A percentile compares a stretch with the other conserved stretches of the same genome.
phyloP scores from a whole-genome alignment of 2,888 invertebrate genomes.

The Hanleya hanleyi region DNA sequence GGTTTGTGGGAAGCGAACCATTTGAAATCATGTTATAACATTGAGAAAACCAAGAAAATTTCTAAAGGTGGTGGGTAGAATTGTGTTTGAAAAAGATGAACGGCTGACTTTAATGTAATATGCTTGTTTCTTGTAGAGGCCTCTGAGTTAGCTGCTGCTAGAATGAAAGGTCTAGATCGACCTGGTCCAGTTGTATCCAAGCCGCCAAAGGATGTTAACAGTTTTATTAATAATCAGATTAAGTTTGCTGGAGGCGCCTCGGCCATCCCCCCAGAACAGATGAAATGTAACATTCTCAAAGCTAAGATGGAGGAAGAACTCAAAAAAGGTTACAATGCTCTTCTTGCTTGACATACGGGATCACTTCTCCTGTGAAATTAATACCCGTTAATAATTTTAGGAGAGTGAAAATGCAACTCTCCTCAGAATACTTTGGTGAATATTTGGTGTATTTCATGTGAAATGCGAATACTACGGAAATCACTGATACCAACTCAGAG shows the following conservation, averaged over 20 bases:
- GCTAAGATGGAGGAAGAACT: constrained; percentile 82
- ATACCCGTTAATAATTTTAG: no score
- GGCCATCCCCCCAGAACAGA: constrained; percentile 87
- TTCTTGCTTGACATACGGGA: no score
- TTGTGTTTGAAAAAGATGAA: no score
- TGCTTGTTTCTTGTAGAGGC: constrained; percentile 56
- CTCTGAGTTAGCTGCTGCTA: constrained; percentile 69
- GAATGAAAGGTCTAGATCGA: constrained; percentile 72
- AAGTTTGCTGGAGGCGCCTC: constrained; percentile 66
- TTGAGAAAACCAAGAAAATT: no score
- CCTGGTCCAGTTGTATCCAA: constrained; percentile 39
- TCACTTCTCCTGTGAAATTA: no score
- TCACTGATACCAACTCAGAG: no score
- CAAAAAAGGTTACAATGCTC: constrained; percentile 73
- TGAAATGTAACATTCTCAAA: constrained; percentile 96
- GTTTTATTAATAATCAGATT: constrained; percentile 74
- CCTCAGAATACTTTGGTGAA: no score
- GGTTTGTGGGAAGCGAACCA: not conserved
- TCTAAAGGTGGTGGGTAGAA: no score
- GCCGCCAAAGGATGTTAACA: constrained; percentile 72
- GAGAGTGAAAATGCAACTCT: no score
- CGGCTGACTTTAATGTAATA: no score
- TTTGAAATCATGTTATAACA: not conserved
- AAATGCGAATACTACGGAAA: no score
- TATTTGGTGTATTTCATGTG: no score